Conservation (phyloP, 2,113 vertebrate genomes). For the Alectura lathami region DNA sequence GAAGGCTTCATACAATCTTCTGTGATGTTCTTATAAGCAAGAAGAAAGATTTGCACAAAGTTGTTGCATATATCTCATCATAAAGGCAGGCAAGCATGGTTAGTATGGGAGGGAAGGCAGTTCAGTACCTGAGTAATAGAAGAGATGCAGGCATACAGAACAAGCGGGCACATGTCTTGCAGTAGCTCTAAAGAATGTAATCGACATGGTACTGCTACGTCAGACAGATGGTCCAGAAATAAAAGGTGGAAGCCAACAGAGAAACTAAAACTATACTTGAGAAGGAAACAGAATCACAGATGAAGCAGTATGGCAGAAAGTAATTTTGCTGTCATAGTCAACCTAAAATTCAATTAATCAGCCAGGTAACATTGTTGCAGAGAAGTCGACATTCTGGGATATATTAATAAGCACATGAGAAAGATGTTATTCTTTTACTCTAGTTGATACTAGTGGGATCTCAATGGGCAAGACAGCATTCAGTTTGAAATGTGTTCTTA, state of each 20-base stretch:
- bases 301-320: background rate
- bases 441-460: background rate
- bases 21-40: background rate
- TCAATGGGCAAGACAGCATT: background rate
- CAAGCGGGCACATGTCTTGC: background rate
- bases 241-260: background rate
- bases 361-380: background rate
- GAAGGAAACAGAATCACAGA: background rate
- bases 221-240: background rate
- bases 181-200: background rate
- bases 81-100: background rate
- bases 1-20: background rate
- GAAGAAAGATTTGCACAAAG: background rate
- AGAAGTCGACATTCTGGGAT: accelerated
- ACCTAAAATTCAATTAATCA: background rate
- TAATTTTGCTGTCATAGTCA: background rate
- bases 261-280: background rate
- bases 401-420: background rate
- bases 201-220: background rate
- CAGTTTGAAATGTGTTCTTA: background rate
- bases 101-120: background rate
- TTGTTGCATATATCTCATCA: background rate
- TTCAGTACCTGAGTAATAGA: background rate
- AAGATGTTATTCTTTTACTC: background rate
- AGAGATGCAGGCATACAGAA: background rate